These are phyloP conservation scores for Myiotriccus ornatus DNA, from an alignment of 2,797 vertebrate species.

Conservation along the genomic window DNA sequence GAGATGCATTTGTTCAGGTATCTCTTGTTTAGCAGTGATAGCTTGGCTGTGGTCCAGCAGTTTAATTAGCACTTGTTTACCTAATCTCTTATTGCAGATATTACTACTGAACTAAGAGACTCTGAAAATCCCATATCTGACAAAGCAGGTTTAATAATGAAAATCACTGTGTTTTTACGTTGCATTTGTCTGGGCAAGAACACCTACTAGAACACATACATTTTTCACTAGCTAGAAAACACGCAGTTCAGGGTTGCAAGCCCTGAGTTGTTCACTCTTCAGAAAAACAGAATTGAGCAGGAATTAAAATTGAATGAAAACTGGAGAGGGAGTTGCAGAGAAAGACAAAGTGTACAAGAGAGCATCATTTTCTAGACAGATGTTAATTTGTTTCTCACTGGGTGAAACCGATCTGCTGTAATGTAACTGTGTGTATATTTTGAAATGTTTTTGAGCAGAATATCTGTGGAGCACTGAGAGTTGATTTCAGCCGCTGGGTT, in stretches of 20 bases:
- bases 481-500: not conserved
- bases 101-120: slow-evolving; percentile 46
- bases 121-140: slow-evolving; percentile 33
- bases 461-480: not conserved
- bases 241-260: slow-evolving; percentile 49
- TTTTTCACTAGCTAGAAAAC: slow-evolving; percentile 49
- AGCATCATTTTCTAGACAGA: slow-evolving; percentile 38
- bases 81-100: slow-evolving; percentile 60
- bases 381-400: slow-evolving; percentile 57
- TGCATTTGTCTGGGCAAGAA: slow-evolving; percentile 40
- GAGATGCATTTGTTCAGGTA: slow-evolving; percentile 8
- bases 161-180: not conserved
- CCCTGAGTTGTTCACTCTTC: slow-evolving; percentile 52
- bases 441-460: not conserved
- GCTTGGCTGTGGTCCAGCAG: slow-evolving; percentile 36
- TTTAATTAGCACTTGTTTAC: slow-evolving; percentile 67
- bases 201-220: not conserved
- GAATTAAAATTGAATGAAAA: slow-evolving; percentile 67
- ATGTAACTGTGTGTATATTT: not conserved
- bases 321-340: slow-evolving; percentile 3
- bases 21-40: not conserved
- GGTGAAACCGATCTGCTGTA: slow-evolving; percentile 13
- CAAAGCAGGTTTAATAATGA: slow-evolving; percentile 41
- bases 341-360: slow-evolving; percentile 49
- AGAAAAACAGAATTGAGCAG: slow-evolving; percentile 18